Evolutionary conservation across 2,888 invertebrate genomes (phyloP), one percentile per base, ranked within the genome.

Genomic region (Meandrusa payeni): DNA sequence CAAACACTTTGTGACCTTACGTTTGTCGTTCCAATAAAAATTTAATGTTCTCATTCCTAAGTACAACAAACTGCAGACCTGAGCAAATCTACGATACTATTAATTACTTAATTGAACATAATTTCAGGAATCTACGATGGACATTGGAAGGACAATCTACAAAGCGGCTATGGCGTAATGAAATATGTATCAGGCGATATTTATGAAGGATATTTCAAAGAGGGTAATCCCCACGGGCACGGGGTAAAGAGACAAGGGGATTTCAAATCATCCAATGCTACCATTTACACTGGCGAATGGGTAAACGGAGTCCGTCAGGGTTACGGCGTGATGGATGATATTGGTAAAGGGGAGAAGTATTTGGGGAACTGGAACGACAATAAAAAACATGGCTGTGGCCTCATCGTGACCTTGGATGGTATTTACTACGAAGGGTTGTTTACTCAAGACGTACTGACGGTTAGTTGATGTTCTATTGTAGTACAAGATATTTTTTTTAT

Each of bases 271-370:
- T 91, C 92, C 1, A 89, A 91, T 1, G 93, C 94, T 0, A 93
- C 93, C 0, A 91, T 95, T 50, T 97, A 97, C 68, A 94, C 96
- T n/a, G 97, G 97, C 0, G 96, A 96, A 62, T 97, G 96, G 93
- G 87, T 90, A 6, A 88, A 88, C 36, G 96, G 96, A 10, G 89
- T 90, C 1, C 93, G 92, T 55, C 92, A 93, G 54, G 97, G 97
- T 0, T 97, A 97, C 59, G 97, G 97, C 0, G 94, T 97, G 1
- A 92, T 95, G 89, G 96, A 97, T 64, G 94, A 96, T 60, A 94
- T 95, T 34, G 90, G 92, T 13, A 93, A 92, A 58, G 96, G 96
- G 1, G 95, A 96, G 72, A 96, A 97, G 71, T 97, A 97, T 74
- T 90, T 97, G 73, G 97, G 97, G 3, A 92, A 92, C 76, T 97